Percentiles rank a stretch among this genome's conserved stretches.
These are phyloP conservation scores for Tribolium castaneum DNA, from an alignment of 1,140 invertebrate species.

Conservation along the genomic window DNA sequence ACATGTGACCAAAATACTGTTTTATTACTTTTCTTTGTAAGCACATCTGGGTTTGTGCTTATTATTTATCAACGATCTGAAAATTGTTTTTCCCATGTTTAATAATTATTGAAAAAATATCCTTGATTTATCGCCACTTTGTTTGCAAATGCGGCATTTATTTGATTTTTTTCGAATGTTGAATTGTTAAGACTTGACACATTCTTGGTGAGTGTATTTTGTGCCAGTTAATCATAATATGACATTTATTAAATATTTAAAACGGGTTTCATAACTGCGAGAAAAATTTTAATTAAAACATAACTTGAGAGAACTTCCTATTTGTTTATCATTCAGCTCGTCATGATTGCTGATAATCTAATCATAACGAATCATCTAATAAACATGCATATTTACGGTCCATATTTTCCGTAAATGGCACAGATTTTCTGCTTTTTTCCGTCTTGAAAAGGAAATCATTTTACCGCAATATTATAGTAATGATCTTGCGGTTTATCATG, in stretches of 20 bases:
- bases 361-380: not conserved
- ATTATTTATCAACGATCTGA: not conserved
- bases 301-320: slow-evolving; percentile 24
- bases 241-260: slow-evolving; percentile 24
- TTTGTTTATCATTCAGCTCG: slow-evolving; percentile 9
- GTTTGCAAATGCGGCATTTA: slow-evolving; percentile 21
- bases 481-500: slow-evolving; percentile 6
- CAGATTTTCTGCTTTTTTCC: not conserved
- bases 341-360: slow-evolving; percentile 14
- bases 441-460: slow-evolving; percentile 6
- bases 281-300: slow-evolving; percentile 29
- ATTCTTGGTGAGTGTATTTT: slow-evolving; percentile 17
- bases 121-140: slow-evolving; percentile 20
- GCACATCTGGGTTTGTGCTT: slow-evolving; percentile 15
- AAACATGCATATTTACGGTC: slow-evolving; percentile 10
- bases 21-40: slow-evolving; percentile 26
- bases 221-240: slow-evolving; percentile 15
- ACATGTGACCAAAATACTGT: slow-evolving; percentile 18
- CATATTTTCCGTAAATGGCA: slow-evolving; percentile 6
- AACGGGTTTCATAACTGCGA: slow-evolving; percentile 14
- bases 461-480: slow-evolving; percentile 27
- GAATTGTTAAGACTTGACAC: slow-evolving; percentile 20
- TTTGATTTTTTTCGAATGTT: slow-evolving; percentile 1
- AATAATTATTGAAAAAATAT: slow-evolving; percentile 32
- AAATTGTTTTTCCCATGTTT: not conserved